Conservation (phyloP, 2,797 vertebrate genomes). For the Arctocebus calabarensis region DNA sequence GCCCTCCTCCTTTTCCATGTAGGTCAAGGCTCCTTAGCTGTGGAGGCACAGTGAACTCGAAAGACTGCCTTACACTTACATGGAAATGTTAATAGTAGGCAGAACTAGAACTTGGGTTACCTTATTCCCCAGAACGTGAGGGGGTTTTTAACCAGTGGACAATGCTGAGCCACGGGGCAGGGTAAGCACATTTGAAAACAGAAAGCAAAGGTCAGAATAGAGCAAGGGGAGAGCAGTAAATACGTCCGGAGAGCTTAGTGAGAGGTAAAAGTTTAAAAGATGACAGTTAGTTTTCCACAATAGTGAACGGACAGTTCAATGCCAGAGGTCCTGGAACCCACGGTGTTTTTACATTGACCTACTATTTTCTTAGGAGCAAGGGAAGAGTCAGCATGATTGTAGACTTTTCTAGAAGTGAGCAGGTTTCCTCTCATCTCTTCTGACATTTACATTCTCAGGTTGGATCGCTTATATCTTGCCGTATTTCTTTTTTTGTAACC, state of each 20-base stretch:
- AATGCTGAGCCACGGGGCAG: neutral
- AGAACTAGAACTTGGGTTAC: neutral
- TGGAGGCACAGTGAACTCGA: accelerated
- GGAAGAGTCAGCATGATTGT: neutral
- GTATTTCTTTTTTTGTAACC: neutral
- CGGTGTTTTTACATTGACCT: neutral
- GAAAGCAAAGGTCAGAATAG: neutral
- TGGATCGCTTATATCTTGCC: neutral
- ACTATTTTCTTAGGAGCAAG: neutral
- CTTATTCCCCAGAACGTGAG: neutral
- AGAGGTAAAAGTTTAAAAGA: neutral
- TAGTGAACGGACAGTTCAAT: neutral
- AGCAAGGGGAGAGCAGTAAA: neutral
- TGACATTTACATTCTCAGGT: neutral
- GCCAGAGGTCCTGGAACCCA: neutral
- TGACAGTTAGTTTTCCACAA: neutral
- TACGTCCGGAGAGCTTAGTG: neutral
- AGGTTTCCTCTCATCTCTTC: neutral
- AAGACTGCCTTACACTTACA: neutral
- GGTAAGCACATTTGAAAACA: neutral
- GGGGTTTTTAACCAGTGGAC: neutral
- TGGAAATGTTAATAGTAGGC: neutral
- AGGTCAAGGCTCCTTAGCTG: neutral
- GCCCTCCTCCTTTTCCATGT: neutral
- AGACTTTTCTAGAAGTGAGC: neutral